Evolutionary conservation across 2,113 vertebrate genomes (phyloP).

Genomic region (Grammomys dolichurus): DNA sequence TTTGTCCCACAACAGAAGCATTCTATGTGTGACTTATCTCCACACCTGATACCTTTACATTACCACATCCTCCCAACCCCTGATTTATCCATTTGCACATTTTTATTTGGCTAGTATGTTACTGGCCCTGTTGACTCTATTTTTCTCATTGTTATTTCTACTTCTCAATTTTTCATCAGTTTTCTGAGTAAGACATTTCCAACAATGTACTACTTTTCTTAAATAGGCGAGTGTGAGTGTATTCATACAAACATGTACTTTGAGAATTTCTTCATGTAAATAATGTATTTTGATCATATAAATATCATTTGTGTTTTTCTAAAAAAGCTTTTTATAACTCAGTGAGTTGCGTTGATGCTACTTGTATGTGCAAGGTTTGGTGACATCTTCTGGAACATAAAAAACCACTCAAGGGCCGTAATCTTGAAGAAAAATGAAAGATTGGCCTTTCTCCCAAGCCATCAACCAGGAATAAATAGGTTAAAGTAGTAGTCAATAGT

Average conservation of each 20-base stretch:
- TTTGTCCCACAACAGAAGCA: background rate
- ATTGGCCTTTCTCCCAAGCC: background rate
- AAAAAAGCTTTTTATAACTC: background rate
- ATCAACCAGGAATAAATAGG: background rate
- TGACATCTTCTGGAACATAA: background rate
- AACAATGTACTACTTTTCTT: background rate
- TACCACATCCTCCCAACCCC: background rate
- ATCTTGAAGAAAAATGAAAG: background rate
- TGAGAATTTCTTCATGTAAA: background rate
- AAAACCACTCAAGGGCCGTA: background rate
- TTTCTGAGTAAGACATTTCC: background rate
- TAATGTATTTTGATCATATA: background rate
- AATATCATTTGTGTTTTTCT: background rate
- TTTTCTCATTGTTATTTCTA: background rate
- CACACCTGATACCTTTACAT: background rate
- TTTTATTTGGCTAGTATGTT: background rate
- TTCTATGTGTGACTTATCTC: background rate
- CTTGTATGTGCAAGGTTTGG: background rate
- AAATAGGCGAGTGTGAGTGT: background rate
- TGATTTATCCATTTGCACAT: background rate
- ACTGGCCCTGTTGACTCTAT: background rate
- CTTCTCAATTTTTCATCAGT: background rate
- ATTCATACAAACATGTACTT: background rate
- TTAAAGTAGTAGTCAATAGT: no score
- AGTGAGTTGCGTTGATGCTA: background rate